Evolutionary conservation across 2,113 vertebrate genomes (phyloP).

Genomic region (Monopterus albus): DNA sequence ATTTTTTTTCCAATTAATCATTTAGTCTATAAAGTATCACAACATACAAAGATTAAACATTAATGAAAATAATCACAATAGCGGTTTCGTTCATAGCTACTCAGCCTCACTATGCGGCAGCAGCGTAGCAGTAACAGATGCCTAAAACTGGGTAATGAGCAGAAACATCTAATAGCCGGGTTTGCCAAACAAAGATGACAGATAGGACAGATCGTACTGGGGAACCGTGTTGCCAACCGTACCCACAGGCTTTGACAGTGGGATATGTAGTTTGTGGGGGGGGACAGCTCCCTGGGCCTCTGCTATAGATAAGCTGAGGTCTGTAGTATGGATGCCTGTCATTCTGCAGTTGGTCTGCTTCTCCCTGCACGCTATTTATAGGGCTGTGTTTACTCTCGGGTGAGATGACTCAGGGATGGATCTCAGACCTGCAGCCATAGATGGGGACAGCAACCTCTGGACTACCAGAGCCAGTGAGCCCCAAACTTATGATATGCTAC

Average conservation of each 20-base stretch:
- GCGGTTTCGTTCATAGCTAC: not conserved
- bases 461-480: conserved; percentile 51
- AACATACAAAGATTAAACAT: not conserved
- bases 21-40: not conserved
- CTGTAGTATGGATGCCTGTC: conserved; percentile 70
- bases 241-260: conserved; percentile 29
- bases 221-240: conserved; percentile 3
- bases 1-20: not conserved
- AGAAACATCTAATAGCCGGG: conserved; percentile 45
- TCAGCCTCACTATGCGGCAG: not conserved
- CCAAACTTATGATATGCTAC: conserved; percentile 11
- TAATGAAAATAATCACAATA: not conserved
- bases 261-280: conserved; percentile 30
- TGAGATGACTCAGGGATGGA: conserved; percentile 35
- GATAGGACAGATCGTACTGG: conserved; percentile 19
- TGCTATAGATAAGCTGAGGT: conserved; percentile 32
- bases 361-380: conserved; percentile 76
- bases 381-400: conserved; percentile 68
- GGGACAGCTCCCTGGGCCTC: conserved; percentile 17
- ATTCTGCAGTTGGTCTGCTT: conserved; percentile 63
- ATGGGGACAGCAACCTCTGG: conserved; percentile 31
- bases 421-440: conserved; percentile 42
- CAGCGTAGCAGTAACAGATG: conserved; percentile 35
- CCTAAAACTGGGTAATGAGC: conserved; percentile 26
- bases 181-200: conserved; percentile 44